Evolutionary conservation across 1,140 invertebrate genomes (phyloP), one percentile per base, ranked within the genome.

Genomic region (Pantala flavescens): DNA sequence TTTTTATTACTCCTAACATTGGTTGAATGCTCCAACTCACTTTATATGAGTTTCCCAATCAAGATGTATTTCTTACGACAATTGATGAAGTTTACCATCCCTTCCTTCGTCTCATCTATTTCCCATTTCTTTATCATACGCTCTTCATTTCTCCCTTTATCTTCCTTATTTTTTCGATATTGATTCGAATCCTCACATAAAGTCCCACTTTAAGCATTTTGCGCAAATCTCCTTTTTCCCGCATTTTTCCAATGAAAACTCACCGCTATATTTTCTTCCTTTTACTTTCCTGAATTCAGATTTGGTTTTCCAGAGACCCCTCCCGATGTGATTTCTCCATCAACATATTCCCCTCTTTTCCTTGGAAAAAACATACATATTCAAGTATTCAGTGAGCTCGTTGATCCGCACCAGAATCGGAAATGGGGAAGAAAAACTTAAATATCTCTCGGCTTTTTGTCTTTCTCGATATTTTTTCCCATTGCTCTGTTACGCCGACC

Each of bases 311-410:
- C 49, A 63, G n/a, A 3, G n/a, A 12, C 14, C 49, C 49, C 12
- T 63, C 49, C 49, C 49, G 12, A 63, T 63, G 14, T 21, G 49
- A 63, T 63, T 21, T 21, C 49, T 12, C 49, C 49, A 16, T 63
- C 49, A 16, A 19, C 49, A 63, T 16, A 63, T 63, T 63, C 49
- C 49, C 49, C 49, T 21, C 49, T 63, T 63, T 19, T 63, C 49
- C 49, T 63, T 12, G 12, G 49, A 63, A 63, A 49, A 63, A 63
- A 63, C 49, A 63, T 63, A 63, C 49, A 63, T 63, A 63, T 63
- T 63, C 49, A 63, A 63, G n/a, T 63, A 63, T 63, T 63, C 49
- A 63, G 49, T 12, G 16, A 21, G 49, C 14, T 21, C 49, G 49
- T 63, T 63, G 49, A 63, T 19, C 49, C 49, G 12, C 12, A 21